Evolutionary conservation across 2,888 invertebrate genomes (phyloP).

Genomic region (Sarcophaga caerulescens): DNA sequence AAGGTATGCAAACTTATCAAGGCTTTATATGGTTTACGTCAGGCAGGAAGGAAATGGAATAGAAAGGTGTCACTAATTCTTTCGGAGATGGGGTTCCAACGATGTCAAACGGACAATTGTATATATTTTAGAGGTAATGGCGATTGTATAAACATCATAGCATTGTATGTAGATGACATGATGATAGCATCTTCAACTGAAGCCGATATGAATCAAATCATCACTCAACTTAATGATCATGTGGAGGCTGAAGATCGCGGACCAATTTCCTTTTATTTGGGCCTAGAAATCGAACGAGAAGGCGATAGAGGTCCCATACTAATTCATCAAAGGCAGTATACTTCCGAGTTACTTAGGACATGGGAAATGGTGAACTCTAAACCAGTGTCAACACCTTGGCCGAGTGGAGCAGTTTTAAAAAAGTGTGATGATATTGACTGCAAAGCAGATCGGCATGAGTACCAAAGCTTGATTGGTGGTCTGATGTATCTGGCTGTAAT

Average conservation of each 20-base stretch:
- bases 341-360: constrained; percentile 23
- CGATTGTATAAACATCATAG: constrained; percentile 26
- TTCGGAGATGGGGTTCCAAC: constrained; percentile 29
- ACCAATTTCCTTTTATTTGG: constrained; percentile 56
- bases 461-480: constrained; percentile 55
- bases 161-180: constrained; percentile 59
- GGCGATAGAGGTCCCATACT: constrained; percentile 43
- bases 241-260: constrained; percentile 62
- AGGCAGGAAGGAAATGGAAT: too few species aligned
- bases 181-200: constrained; percentile 51
- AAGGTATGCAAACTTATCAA: too few species aligned
- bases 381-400: constrained; percentile 51
- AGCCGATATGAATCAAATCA: constrained; percentile 37
- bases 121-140: constrained; percentile 45
- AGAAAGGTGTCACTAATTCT: constrained; percentile 17
- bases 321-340: constrained; percentile 55
- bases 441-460: constrained; percentile 19
- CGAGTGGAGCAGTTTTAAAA: constrained; percentile 48
- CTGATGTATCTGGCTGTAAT: constrained; percentile 56
- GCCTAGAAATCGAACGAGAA: constrained; percentile 58
- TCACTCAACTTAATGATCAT: constrained; percentile 49
- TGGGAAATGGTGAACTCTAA: constrained; percentile 49
- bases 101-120: constrained; percentile 48
- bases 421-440: constrained; percentile 37
- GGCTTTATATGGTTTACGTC: too few species aligned